Base-by-base conservation (phyloP, 92 coral and sea anemone species). In the Epizoanthus stellaris region DNA sequence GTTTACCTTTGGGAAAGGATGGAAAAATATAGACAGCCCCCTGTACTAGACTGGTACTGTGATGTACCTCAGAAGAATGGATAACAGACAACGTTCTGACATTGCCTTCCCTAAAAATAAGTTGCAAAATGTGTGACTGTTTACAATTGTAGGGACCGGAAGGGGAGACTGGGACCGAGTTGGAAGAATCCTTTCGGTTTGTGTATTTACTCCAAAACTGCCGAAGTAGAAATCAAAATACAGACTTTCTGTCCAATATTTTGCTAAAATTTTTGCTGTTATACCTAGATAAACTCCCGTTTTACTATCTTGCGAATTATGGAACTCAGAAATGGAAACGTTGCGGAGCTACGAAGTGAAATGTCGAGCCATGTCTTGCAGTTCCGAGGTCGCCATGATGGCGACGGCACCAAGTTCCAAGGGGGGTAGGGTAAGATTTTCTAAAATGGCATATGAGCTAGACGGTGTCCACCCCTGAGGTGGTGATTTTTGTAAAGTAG, bases 391-490 rank as follows among this genome's bases (percentile, higher is more conserved):
- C 81, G 13, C 81, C 23, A 21, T 47, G 34, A 76, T 21, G 54
- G 67, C 68, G 12, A 57, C 54, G 81, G 68, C 81, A 76, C 81
- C 81, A 47, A 53, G 23, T 76, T 21, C 49, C 67, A 65, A 58
- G 52, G 25, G 30, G 67, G 81, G 67, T 57, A 38, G 68, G 81
- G 53, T 58, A 76, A 76, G 81, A 4, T 76, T 76, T 58, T 76
- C 54, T 73, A 73, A 73, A 73, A 57, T 57, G 34, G 77, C 42
- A 57, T 42, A 45, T 73, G 77, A 73, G 77, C 77, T 73, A 57
- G 77, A 73, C 40, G 77, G 34, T 73, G 38, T 73, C 42, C 42
- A 58, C 77, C 62, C 77, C 60, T 73, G 60, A 40, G 77, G 77
- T 73, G 39, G 11, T 42, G 77, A 73, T 19, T 42, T 73, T 73